These are phyloP conservation scores for Hermetia illucens DNA, from an alignment of 1,140 invertebrate species.

Conservation along the genomic window DNA sequence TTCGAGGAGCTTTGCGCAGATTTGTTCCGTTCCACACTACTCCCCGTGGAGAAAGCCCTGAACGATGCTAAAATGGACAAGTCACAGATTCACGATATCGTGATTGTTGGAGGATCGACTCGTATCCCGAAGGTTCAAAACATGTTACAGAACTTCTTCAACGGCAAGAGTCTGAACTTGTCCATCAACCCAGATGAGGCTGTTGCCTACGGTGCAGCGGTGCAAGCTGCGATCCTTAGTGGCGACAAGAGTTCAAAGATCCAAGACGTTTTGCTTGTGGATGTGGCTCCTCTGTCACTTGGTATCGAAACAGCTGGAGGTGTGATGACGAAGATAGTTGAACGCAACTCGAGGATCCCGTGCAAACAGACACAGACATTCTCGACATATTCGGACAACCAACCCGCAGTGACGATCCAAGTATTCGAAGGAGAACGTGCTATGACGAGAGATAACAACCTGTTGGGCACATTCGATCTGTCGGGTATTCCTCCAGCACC, in stretches of 20 bases:
- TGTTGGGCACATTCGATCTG: constrained; percentile 67
- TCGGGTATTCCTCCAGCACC: constrained; percentile 57
- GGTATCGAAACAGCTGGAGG: constrained; percentile 56
- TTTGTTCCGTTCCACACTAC: constrained; percentile 52
- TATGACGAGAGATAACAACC: constrained; percentile 69
- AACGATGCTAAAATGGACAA: constrained; percentile 64
- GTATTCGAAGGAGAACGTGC: constrained; percentile 56
- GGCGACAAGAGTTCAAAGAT: constrained; percentile 54
- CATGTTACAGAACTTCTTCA: constrained; percentile 46
- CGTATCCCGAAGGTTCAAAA: constrained; percentile 50
- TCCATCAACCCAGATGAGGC: constrained; percentile 70
- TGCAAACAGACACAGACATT: constrained; percentile 51
- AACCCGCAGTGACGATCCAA: constrained; percentile 63
- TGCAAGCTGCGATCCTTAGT: constrained; percentile 60
- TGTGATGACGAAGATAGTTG: constrained; percentile 49
- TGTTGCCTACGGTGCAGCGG: constrained; percentile 56
- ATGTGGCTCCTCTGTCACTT: constrained; percentile 53
- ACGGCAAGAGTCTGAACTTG: constrained; percentile 49
- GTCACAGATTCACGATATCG: constrained; percentile 44
- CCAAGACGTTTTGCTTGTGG: constrained; percentile 61
- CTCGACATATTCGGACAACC: constrained; percentile 47
- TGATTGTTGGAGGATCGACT: constrained; percentile 47
- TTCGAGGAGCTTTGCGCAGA: constrained; percentile 81
- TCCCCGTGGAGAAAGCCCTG: constrained; percentile 57
- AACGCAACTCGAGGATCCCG: constrained; percentile 54